Evolutionary conservation across 2,113 vertebrate species (phyloP), one percentile per base, ranked within the genome.

Genomic region (Leucopternis melanops): DNA sequence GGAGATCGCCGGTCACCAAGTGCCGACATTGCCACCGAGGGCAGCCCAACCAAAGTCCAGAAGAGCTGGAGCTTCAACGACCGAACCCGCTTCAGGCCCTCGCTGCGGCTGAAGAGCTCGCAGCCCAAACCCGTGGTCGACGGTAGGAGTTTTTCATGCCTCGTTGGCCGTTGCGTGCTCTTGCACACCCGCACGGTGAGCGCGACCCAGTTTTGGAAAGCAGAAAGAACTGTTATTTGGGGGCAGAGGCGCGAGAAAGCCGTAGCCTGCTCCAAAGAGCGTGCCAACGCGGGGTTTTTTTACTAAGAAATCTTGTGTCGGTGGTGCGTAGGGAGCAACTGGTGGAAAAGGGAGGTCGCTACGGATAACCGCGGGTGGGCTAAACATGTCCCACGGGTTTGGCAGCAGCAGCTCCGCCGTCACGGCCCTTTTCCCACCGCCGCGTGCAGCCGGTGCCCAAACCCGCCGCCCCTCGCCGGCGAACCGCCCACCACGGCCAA

Each of bases 1-100:
- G 99, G 98, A 16, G 99, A 99, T 90, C 98, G 99, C 55, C 98
- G 99, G 29, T 99, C 99, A 9, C 99, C 99, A 0, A 98, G 99
- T 91, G 97, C 99, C 0, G 99, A 99, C 91, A 96, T 98, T 50
- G 98, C 98, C 36, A 96, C 98, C 0, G 99, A 99, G 78, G 98
- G 98, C 89, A 99, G 99, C 95, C 99, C 99, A 15, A 98, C 98
- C 94, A 99, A 99, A 97, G 99, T 99, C 8, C 99, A 99, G 97
- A 99, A 99, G 97, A 99, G 99, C 97, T 99, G 99, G 99, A 99
- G 99, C 96, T 99, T 99, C 98, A 99, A 99, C 1, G 99, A 99
- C 97, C 98, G 99, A 72, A 99, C 99, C 0, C 98, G 99, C 87
- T 99, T 99, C 98, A 98, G 99, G 92, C 99, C 99, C 44, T 99